Conservation (phyloP, 2,888 invertebrate genomes). For the Tetragonisca angustula region DNA sequence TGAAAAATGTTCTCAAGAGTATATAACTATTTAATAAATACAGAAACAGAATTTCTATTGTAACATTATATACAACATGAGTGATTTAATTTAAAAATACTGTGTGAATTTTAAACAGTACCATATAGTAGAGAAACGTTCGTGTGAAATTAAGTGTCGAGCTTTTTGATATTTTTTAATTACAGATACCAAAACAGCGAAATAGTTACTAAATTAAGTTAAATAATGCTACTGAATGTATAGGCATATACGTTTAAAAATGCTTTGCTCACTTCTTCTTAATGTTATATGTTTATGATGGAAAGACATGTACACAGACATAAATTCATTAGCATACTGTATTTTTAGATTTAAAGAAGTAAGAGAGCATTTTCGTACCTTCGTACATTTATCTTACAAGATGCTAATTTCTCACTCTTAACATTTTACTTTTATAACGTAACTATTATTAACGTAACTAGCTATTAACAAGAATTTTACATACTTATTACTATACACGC, state of each 20-base stretch:
- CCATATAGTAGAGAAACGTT: neutral
- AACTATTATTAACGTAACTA: constrained; percentile 65
- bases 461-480: constrained; percentile 66
- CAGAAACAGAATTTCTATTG: constrained; percentile 1
- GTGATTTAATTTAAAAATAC: constrained; percentile 17
- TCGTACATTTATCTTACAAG: constrained; percentile 48
- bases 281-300: constrained; percentile 22
- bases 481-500: constrained; percentile 49
- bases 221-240: neutral
- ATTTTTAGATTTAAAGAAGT: constrained; percentile 34
- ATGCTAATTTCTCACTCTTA: constrained; percentile 59
- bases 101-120: neutral
- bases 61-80: constrained; percentile 13
- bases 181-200: constrained; percentile 2
- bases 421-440: constrained; percentile 57
- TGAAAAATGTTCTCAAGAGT: neutral
- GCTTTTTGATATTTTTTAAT: neutral
- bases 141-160: constrained; percentile 9
- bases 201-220: constrained; percentile 7
- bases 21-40: constrained; percentile 33
- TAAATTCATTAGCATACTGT: constrained; percentile 3
- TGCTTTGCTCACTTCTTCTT: constrained; percentile 14
- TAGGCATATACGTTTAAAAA: constrained; percentile 23
- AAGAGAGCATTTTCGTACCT: constrained; percentile 25
- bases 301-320: constrained; percentile 1